Conservation (phyloP, 2,888 invertebrate species). For the Tetragnatha montana region DNA sequence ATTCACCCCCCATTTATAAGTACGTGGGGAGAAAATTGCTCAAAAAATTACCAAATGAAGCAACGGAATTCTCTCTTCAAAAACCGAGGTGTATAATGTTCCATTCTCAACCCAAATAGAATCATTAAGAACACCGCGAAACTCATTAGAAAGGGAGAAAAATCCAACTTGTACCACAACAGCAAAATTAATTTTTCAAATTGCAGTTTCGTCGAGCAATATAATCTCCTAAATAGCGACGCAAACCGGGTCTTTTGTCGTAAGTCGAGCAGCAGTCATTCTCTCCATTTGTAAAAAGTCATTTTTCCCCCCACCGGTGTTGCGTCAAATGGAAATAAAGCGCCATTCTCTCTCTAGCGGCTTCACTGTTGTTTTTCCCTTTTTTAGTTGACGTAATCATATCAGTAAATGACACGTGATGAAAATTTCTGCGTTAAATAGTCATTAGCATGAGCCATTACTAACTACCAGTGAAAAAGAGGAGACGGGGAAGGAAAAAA, state of each 20-base stretch:
- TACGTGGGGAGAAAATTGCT: too few relatives aligned
- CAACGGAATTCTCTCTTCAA: not conserved
- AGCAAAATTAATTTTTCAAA: conserved; percentile 26
- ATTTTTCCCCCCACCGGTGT: not conserved
- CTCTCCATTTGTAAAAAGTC: not conserved
- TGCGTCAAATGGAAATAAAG: conserved; percentile 45
- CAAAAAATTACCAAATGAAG: not conserved
- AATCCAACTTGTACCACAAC: not conserved
- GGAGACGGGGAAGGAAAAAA: too few relatives aligned
- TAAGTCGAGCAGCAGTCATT: conserved; percentile 4
- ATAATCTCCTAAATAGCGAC: conserved; percentile 8
- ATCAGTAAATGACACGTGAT: conserved; percentile 57
- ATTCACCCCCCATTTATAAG: too few relatives aligned
- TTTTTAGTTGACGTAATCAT: conserved; percentile 47
- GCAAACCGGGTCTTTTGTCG: conserved; percentile 4
- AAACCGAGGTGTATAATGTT: not conserved
- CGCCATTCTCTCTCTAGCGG: not conserved
- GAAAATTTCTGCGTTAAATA: conserved; percentile 48
- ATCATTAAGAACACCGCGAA: not conserved
- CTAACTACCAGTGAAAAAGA: too few relatives aligned
- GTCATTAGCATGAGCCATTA: conserved; percentile 26
- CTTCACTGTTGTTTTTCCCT: not conserved
- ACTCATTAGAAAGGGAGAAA: not conserved
- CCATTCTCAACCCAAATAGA: not conserved
- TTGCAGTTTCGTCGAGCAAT: not conserved